These are phyloP conservation scores for Drosophila cognata DNA, from an alignment of 2,888 invertebrate genomes.

Conservation along the genomic window DNA sequence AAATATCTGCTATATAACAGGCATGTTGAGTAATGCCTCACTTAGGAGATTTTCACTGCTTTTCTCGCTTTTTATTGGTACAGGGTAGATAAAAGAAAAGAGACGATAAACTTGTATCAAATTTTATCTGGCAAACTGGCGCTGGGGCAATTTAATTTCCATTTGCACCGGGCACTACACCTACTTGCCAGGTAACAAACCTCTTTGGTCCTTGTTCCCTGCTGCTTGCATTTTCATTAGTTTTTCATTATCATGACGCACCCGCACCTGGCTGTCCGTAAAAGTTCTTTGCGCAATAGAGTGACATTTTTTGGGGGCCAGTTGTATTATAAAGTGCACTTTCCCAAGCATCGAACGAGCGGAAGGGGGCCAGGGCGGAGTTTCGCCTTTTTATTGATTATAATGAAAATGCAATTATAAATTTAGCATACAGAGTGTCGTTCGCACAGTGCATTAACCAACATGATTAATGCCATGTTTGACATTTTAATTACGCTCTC, in stretches of 20 bases:
- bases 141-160: conserved; percentile 76
- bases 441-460: conserved; percentile 65
- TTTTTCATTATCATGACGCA: conserved; percentile 56
- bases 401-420: conserved; percentile 76
- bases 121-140: conserved; percentile 66
- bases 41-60: not conserved
- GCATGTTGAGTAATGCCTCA: not conserved
- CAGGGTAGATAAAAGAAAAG: conserved; percentile 22
- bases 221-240: conserved; percentile 70
- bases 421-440: conserved; percentile 52
- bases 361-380: not conserved
- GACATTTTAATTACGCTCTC: conserved; percentile 75
- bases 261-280: conserved; percentile 62
- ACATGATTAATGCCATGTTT: conserved; percentile 57
- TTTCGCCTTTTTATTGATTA: conserved; percentile 66
- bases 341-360: conserved; percentile 2
- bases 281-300: conserved; percentile 74
- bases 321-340: conserved; percentile 40
- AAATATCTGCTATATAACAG: not conserved
- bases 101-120: conserved; percentile 64
- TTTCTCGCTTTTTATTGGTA: not conserved
- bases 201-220: not conserved
- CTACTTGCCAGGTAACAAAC: not conserved
- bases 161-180: conserved; percentile 55
- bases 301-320: conserved; percentile 67